Conservation (phyloP, 2,113 vertebrate genomes). For the Oryzias woworae region DNA sequence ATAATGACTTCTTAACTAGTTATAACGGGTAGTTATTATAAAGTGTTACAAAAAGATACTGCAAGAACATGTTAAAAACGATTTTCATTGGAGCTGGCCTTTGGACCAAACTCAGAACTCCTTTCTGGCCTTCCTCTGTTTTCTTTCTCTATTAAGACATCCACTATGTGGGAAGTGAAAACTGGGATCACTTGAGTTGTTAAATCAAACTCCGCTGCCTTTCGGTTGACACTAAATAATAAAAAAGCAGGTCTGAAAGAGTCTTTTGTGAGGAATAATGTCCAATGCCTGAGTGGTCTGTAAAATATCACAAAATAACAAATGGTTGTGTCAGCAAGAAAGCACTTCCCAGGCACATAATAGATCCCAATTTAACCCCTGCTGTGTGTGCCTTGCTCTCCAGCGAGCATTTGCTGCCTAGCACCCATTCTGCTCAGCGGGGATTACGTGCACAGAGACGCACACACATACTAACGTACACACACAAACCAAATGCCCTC, state of each 20-base stretch:
- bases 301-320: conserved; percentile 1
- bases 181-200: too few species aligned
- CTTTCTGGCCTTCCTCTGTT: too few species aligned
- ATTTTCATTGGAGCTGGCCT: too few species aligned
- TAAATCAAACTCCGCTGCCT: too few species aligned
- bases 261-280: neutral
- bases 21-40: too few species aligned
- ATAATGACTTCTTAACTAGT: too few species aligned
- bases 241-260: neutral
- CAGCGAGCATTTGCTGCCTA: conserved; percentile 65
- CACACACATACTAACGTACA: conserved; percentile 17
- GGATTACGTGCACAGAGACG: conserved; percentile 66
- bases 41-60: too few species aligned
- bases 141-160: too few species aligned
- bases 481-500: conserved; percentile 32
- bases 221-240: too few species aligned
- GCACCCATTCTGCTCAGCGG: conserved; percentile 66
- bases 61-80: too few species aligned
- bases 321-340: neutral
- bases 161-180: too few species aligned
- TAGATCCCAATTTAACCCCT: conserved; percentile 35
- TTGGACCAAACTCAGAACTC: too few species aligned
- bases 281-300: neutral
- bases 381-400: conserved; percentile 54
- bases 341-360: conserved; percentile 18